Evolutionary conservation across 2,888 invertebrate species (phyloP).

Genomic region (Cosmia trapezina): DNA sequence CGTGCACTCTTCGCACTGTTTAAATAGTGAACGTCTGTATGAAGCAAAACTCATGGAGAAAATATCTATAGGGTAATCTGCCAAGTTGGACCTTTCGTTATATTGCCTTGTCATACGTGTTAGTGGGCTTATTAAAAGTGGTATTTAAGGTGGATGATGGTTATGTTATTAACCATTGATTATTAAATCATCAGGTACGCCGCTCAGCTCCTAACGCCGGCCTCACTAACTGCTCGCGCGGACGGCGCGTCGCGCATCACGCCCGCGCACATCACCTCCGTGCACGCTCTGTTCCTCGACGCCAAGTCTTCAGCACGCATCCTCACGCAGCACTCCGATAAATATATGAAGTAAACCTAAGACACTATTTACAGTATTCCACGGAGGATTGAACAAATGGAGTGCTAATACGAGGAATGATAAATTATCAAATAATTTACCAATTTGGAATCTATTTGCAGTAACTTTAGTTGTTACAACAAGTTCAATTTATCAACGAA

Average conservation of each 20-base stretch:
- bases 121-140: no score
- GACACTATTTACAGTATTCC: neutral
- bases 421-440: neutral
- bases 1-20: no score
- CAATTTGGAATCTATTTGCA: neutral
- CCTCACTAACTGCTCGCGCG: slow-evolving; percentile 96
- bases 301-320: slow-evolving; percentile 99
- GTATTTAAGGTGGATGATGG: no score
- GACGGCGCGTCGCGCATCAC: slow-evolving; percentile 96
- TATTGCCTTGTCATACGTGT: no score
- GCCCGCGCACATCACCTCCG: slow-evolving; percentile 88
- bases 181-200: slow-evolving; percentile 91
- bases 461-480: neutral
- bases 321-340: slow-evolving; percentile 96
- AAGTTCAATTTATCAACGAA: neutral
- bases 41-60: no score
- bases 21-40: no score
- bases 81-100: no score
- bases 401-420: slow-evolving; percentile 19
- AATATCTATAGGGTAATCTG: no score
- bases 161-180: neutral
- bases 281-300: slow-evolving; percentile 96
- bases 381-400: slow-evolving; percentile 3
- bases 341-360: slow-evolving; percentile 95
- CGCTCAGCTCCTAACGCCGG: slow-evolving; percentile 98